These are phyloP conservation scores for Lethrus apterus DNA, from an alignment of 1,140 invertebrate species.

Conservation along the genomic window DNA sequence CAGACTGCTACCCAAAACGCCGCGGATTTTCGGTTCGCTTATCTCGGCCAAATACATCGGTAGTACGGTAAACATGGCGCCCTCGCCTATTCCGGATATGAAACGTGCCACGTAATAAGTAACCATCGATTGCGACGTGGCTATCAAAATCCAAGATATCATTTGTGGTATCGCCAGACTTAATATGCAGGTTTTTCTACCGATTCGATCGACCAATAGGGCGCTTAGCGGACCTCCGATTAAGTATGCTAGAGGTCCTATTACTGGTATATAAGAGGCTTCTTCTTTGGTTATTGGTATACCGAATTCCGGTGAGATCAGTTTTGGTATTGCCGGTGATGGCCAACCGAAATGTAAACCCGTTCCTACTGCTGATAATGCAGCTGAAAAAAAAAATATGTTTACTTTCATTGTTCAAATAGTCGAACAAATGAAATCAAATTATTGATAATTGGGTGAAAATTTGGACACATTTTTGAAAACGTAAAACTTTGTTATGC, in stretches of 20 bases:
- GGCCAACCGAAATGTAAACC: constrained; percentile 15
- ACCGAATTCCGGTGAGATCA: constrained; percentile 8
- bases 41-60: constrained; percentile 46
- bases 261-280: constrained; percentile 38
- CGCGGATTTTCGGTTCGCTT: constrained; percentile 28
- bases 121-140: constrained; percentile 30
- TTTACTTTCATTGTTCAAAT: no score
- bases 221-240: constrained; percentile 38
- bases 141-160: constrained; percentile 38
- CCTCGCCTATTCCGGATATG: constrained; percentile 39
- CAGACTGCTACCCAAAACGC: constrained; percentile 12
- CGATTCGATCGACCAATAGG: constrained; percentile 32
- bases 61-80: constrained; percentile 41
- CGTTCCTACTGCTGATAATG: not conserved
- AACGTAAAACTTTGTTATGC: not conserved
- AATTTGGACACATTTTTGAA: not conserved
- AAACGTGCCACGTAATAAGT: constrained; percentile 36
- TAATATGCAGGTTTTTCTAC: constrained; percentile 38
- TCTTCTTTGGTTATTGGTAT: constrained; percentile 29
- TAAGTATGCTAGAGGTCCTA: constrained; percentile 29
- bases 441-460: not conserved
- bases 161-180: constrained; percentile 35
- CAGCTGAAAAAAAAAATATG: no score
- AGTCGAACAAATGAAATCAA: not conserved
- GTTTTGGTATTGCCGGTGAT: constrained; percentile 10